Evolutionary conservation across 2,797 vertebrate genomes (phyloP).

Genomic region (Mallotus villosus): DNA sequence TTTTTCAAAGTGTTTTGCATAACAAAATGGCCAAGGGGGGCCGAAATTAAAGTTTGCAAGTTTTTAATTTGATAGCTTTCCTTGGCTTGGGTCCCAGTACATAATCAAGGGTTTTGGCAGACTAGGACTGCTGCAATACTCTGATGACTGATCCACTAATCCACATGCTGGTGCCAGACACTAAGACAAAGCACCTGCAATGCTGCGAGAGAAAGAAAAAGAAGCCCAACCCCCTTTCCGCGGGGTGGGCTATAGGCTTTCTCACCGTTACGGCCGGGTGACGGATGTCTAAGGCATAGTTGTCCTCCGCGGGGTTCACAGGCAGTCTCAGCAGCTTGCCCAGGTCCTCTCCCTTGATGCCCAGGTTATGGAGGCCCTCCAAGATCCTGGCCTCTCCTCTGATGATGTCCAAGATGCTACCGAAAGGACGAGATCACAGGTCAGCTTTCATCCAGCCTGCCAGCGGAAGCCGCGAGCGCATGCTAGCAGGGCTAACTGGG

Average conservation of each 20-base stretch:
- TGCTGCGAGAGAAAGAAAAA: slow-evolving; percentile 26
- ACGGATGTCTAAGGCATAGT: slow-evolving; percentile 88
- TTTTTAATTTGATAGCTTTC: slow-evolving; percentile 48
- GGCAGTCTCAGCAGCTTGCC: slow-evolving; percentile 82
- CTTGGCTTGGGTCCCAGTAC: slow-evolving; percentile 46
- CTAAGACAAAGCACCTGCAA: slow-evolving; percentile 37
- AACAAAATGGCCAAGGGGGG: slow-evolving; percentile 40
- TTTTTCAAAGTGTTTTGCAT: slow-evolving; percentile 32
- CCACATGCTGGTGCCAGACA: slow-evolving; percentile 26
- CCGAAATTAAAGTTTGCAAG: slow-evolving; percentile 29
- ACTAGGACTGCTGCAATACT: slow-evolving; percentile 33
- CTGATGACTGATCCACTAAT: slow-evolving; percentile 41
- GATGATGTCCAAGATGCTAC: slow-evolving; percentile 86
- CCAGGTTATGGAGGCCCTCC: slow-evolving; percentile 89
- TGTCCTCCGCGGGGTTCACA: slow-evolving; percentile 72
- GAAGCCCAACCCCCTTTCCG: background rate
- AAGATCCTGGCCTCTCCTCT: slow-evolving; percentile 86
- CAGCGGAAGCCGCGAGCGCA: no score
- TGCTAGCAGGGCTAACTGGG: no score
- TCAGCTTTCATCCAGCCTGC: slow-evolving; percentile 20
- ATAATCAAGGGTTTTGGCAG: slow-evolving; percentile 46
- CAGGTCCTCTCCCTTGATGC: slow-evolving; percentile 80
- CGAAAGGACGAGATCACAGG: slow-evolving; percentile 28
- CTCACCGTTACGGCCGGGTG: slow-evolving; percentile 88
- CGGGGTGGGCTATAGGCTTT: slow-evolving; percentile 21